Evolutionary conservation across 1,140 invertebrate species (phyloP).

Genomic region (Drosophila kikkawai): DNA sequence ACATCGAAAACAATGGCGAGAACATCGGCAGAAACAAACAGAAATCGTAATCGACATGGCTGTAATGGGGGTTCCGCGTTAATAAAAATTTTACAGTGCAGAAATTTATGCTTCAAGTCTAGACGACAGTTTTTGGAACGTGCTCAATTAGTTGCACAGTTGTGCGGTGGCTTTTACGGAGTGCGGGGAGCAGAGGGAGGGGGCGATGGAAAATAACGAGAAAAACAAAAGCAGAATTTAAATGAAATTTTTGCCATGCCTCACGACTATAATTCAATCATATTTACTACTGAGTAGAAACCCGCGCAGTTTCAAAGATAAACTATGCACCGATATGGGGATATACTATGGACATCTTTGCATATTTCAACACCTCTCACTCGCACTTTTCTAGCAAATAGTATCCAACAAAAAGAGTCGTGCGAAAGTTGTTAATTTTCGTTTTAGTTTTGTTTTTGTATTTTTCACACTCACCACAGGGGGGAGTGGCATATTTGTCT

Average conservation of each 20-base stretch:
- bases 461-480: conserved; percentile 60
- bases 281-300: conserved; percentile 43
- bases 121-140: conserved; percentile 80
- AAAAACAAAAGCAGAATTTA: conserved; percentile 49
- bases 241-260: conserved; percentile 49
- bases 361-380: background rate
- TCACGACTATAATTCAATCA: conserved; percentile 58
- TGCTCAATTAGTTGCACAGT: conserved; percentile 70
- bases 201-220: conserved; percentile 6
- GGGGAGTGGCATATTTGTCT: conserved; percentile 16
- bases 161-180: background rate
- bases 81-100: conserved; percentile 78
- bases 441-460: conserved; percentile 42
- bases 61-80: conserved; percentile 71
- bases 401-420: conserved; percentile 46
- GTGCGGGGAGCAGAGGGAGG: background rate
- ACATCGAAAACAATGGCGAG: conserved; percentile 16
- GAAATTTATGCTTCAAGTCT: conserved; percentile 79
- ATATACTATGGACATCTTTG: conserved; percentile 30
- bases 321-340: conserved; percentile 42
- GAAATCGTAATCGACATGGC: conserved; percentile 44
- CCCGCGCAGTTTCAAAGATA: conserved; percentile 13
- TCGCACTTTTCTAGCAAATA: background rate
- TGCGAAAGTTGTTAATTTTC: conserved; percentile 66
- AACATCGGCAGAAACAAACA: conserved; percentile 19